Evolutionary conservation across 1,140 invertebrate genomes (phyloP).

Genomic region (Hycleus phaleratus): DNA sequence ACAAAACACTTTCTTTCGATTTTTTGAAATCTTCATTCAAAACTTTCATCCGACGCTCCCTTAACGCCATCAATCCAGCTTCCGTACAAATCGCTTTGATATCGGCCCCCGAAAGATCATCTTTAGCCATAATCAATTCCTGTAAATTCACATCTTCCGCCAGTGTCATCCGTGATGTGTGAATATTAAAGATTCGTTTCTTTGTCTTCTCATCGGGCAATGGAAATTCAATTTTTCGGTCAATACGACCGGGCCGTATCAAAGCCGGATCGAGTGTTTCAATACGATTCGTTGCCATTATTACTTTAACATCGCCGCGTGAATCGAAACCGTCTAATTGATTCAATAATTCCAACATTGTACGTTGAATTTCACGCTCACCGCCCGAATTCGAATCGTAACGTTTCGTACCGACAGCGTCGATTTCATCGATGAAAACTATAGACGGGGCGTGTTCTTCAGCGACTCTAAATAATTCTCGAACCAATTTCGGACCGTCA

Average conservation of each 20-base stretch:
- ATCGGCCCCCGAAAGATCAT: constrained; percentile 97
- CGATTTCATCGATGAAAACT: constrained; percentile 99
- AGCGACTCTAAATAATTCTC: constrained; percentile 96
- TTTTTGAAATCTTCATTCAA: constrained; percentile 99
- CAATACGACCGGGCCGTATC: constrained; percentile 97
- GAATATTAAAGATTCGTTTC: constrained; percentile 95
- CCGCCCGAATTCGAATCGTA: constrained; percentile 99
- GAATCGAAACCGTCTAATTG: constrained; percentile 99
- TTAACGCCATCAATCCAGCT: constrained; percentile 93
- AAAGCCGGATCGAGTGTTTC: constrained; percentile 98
- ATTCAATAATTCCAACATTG: constrained; percentile 98
- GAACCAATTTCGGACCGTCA: constrained; percentile 96
- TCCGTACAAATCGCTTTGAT: constrained; percentile 99
- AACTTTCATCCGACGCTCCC: constrained; percentile 98
- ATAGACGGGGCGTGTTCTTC: constrained; percentile 99
- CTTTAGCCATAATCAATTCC: constrained; percentile 98
- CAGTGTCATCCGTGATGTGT: constrained; percentile 96
- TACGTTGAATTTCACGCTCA: constrained; percentile 98
- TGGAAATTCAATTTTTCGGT: constrained; percentile 99
- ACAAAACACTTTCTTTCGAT: constrained; percentile 98
- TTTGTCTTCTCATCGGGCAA: constrained; percentile 99
- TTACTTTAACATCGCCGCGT: constrained; percentile 89
- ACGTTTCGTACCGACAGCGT: constrained; percentile 98
- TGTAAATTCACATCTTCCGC: constrained; percentile 96
- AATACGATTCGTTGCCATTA: constrained; percentile 99